Evolutionary conservation across 2,888 invertebrate species (phyloP).

Genomic region (Blastobasis adustella): DNA sequence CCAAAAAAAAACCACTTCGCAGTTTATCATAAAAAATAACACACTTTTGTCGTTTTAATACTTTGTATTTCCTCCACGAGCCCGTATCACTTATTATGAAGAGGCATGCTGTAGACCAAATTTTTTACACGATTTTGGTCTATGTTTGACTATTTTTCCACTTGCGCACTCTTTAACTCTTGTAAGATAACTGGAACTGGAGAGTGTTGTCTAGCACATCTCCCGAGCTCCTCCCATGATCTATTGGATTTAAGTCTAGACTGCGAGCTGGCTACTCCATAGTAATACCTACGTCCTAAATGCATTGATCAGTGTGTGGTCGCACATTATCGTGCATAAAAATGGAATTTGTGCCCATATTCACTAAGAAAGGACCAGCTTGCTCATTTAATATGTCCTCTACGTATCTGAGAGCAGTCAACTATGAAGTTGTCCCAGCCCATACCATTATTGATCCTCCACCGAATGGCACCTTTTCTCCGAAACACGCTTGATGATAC

Average conservation of each 20-base stretch:
- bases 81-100: too few species aligned
- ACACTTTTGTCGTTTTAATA: too few species aligned
- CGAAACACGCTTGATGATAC: not conserved
- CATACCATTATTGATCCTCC: slow-evolving; percentile 2
- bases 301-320: slow-evolving; percentile 13
- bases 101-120: not conserved
- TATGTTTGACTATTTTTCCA: not conserved
- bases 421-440: slow-evolving; percentile 5
- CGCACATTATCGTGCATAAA: slow-evolving; percentile 16
- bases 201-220: slow-evolving; percentile 16
- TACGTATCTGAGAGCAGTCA: slow-evolving; percentile 15
- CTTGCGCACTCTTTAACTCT: slow-evolving; percentile 10
- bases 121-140: not conserved
- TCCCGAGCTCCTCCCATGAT: slow-evolving; percentile 19
- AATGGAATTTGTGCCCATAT: too few species aligned
- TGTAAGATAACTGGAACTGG: slow-evolving; percentile 4
- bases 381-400: too few species aligned
- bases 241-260: slow-evolving; percentile 18
- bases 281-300: slow-evolving; percentile 15
- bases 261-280: slow-evolving; percentile 18
- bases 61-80: too few species aligned
- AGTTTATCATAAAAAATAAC: too few species aligned
- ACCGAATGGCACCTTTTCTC: slow-evolving; percentile 3
- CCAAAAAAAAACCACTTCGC: too few species aligned
- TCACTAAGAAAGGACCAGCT: too few species aligned